Base-by-base conservation (phyloP, 2,888 invertebrate species). In the Dryadula phaetusa region DNA sequence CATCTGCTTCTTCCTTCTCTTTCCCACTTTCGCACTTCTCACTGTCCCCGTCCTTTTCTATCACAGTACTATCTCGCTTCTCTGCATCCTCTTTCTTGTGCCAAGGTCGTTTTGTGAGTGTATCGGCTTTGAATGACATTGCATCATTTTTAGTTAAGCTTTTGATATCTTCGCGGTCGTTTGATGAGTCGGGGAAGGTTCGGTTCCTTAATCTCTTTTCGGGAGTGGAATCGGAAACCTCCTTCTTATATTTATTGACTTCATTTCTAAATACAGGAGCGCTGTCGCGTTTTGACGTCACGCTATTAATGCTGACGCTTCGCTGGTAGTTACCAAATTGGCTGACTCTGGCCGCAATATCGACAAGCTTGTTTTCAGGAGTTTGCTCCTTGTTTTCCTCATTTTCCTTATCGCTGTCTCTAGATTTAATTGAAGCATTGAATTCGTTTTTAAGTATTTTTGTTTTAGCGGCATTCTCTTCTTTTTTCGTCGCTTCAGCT, bases 351-450 rank as follows among this genome's bases (percentile, higher is more conserved):
- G 92, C 88, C 12, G 92, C 87, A 44, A 90, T 89, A 71, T 89
- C 90, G 0, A 91, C 87, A n/a, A 86, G 73, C 74, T 87, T 85
- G 67, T 88, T 90, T 16, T 89, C 90, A 40, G 85, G 84, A 40
- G 80, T 83, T 60, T 85, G 78, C 34, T 83, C 82, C 68, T 81
- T 84, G 3, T 74, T 78, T 58, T 91, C 90, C 68, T 94, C 95
- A 77, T 96, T 96, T 81, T 96, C 96, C 80, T 96, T 96, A 77
- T 96, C 96, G 77, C 96, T 96, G 75, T 96, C 96, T 62, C 95
- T 87, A 54, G 94, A 94, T 80, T 94, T 94, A 3, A 92, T 93
- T 3, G 92, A 93, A 32, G 93, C 92, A 69, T 93, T 93, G 62
- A 91, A 93, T 77, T 92, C 90, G 66, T 92, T 90, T 74, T 91